phyloP scores from a whole-genome alignment of 35 echinoderm and acorn worm genomes.

The Apostichopus parvimensis region DNA sequence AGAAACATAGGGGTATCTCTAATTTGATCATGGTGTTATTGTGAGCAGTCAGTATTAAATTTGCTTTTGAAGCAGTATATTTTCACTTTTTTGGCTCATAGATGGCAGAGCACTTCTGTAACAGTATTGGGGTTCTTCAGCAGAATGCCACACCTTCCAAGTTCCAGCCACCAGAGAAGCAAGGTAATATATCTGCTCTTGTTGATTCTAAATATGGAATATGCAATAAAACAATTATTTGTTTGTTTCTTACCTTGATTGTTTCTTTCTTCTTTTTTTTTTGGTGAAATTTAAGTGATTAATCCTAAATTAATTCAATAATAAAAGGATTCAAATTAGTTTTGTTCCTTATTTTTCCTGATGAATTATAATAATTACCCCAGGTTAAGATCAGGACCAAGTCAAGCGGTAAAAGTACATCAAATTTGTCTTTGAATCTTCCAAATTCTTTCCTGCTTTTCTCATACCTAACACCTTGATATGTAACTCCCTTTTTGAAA shows the following conservation, averaged over 20 bases:
- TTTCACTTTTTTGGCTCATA: slow-evolving; percentile 34
- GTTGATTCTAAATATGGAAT: not conserved
- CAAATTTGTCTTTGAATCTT: too few relatives aligned
- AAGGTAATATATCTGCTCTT: slow-evolving; percentile 52
- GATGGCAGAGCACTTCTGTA: slow-evolving; percentile 98
- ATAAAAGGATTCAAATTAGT: not conserved
- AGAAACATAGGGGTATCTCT: not conserved
- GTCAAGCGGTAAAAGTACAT: too few relatives aligned
- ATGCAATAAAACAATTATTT: not conserved
- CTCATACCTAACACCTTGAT: too few relatives aligned
- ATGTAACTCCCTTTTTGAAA: too few relatives aligned
- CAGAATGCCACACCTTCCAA: slow-evolving; percentile 88
- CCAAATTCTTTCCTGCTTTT: too few relatives aligned
- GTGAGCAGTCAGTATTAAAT: not conserved
- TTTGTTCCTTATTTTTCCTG: not conserved
- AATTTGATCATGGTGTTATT: not conserved
- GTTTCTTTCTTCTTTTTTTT: too few relatives aligned
- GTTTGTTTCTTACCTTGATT: too few relatives aligned
- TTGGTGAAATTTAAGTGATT: too few relatives aligned
- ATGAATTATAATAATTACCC: too few relatives aligned
- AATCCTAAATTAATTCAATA: too few relatives aligned
- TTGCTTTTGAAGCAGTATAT: not conserved
- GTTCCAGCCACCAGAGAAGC: slow-evolving; percentile 85
- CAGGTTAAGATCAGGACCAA: too few relatives aligned
- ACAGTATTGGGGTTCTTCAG: slow-evolving; percentile 97